Base-by-base conservation (phyloP, 2,113 vertebrate genomes). In the Sakesphorus luctuosus region DNA sequence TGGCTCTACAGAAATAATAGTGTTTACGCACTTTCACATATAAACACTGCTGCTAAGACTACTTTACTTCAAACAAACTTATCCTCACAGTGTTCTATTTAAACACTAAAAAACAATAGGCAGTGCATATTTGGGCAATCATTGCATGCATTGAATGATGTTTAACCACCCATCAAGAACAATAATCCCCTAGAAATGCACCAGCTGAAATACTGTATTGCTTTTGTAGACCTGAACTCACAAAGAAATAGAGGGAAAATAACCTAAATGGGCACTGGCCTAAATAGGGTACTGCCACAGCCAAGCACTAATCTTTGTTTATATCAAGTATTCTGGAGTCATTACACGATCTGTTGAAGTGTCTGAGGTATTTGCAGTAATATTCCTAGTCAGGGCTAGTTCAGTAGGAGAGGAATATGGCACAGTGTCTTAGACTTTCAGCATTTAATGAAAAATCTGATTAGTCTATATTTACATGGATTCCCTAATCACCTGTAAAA, bases 121-220 rank as follows among this genome's bases (percentile, higher is more conserved):
- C 93, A 82, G 56, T 94, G 92, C 95, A 95, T 96, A 94, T 96
- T 81, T 97, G 91, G 89, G 90, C 97, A 95, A 97, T 97, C 80
- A 96, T 11, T 86, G 78, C 93, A 90, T 87, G 96, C 90, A 89
- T 92, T 68, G 1, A 84, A 79, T 95, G 94, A 77, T 96, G 92
- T 91, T 96, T 96, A 97, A 91, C 94, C 90, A 97, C n/a, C 91
- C 92, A 1, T 89, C 95, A 96, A 88, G 90, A 58, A 40, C 53
- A 82, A 94, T 97, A 97, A 97, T 97, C 96, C 93, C 76, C 79
- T 87, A 96, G 91, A 95, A 96, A 97, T 95, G 88, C 63, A 91
- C 36, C 80, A 87, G 83, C 76, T 97, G 89, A 94, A 97, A 96
- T 94, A 91, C 59, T 16, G 5, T 29, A 78, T 79, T 91, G 93